Percentiles rank a stretch among this genome's conserved stretches.
Conservation (phyloP, 2,888 invertebrate species). For the Plagodis pulveraria region DNA sequence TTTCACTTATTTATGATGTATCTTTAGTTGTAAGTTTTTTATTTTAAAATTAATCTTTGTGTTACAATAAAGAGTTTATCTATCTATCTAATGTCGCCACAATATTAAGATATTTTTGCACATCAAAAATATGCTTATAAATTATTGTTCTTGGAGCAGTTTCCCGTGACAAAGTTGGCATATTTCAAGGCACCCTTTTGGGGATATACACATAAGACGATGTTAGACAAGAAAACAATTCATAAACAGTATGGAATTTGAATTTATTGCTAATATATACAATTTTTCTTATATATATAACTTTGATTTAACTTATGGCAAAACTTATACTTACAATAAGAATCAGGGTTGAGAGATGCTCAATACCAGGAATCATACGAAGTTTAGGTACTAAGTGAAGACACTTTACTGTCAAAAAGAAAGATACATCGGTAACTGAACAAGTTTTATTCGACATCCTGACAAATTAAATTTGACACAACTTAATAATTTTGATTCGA, state of each 20-base stretch:
- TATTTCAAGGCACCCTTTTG: too few species aligned
- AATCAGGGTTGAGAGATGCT: conserved; percentile 7
- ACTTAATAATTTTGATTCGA: neutral
- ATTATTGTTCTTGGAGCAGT: too few species aligned
- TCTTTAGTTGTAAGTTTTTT: too few species aligned
- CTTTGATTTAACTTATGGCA: conserved; percentile 38
- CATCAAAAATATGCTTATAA: too few species aligned
- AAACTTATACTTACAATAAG: conserved; percentile 5
- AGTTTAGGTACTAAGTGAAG: neutral
- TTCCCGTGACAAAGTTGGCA: too few species aligned
- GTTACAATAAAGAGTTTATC: too few species aligned
- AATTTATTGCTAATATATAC: conserved; percentile 41
- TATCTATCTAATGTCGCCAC: too few species aligned
- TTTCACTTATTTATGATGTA: too few species aligned
- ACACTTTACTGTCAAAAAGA: neutral
- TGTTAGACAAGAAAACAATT: conserved; percentile 26
- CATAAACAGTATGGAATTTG: conserved; percentile 38
- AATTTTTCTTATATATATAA: conserved; percentile 25
- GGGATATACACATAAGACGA: too few species aligned
- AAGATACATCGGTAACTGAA: neutral
- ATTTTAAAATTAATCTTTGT: too few species aligned
- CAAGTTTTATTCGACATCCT: neutral
- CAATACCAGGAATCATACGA: neutral
- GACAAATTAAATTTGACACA: neutral
- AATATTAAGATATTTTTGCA: too few species aligned